Evolutionary conservation across 2,113 vertebrate genomes (phyloP).

Genomic region (Petromus typicus): DNA sequence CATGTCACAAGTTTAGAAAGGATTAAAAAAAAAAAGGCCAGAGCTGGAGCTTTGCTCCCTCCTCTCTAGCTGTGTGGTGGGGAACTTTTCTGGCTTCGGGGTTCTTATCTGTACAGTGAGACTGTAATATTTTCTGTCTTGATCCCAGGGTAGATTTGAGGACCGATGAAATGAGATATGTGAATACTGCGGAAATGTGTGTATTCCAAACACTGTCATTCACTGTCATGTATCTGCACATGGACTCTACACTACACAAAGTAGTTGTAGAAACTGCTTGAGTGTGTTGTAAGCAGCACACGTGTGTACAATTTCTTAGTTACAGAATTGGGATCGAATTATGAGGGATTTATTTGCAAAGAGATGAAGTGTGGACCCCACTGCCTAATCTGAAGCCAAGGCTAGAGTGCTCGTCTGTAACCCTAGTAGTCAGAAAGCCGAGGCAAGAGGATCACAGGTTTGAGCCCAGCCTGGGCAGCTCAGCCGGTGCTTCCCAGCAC

Average conservation of each 20-base stretch:
- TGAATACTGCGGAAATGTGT: not conserved
- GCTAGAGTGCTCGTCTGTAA: not conserved
- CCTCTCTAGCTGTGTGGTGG: not conserved
- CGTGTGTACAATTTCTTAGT: not conserved
- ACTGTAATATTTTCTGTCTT: not conserved
- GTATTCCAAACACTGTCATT: not conserved
- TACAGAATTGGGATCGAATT: not conserved
- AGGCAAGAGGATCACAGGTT: not conserved
- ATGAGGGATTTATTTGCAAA: not conserved
- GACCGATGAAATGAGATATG: not conserved
- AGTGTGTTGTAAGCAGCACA: not conserved
- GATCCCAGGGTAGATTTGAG: not conserved
- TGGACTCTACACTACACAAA: not conserved
- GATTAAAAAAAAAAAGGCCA: not conserved
- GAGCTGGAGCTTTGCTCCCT: not conserved
- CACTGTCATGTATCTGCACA: not conserved
- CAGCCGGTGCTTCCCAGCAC: not conserved
- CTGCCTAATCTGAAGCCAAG: not conserved
- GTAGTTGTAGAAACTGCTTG: not conserved
- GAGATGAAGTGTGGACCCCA: not conserved
- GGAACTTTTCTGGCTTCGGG: not conserved
- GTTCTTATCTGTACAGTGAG: constrained; percentile 6
- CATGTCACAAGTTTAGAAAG: not conserved
- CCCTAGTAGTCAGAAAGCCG: not conserved
- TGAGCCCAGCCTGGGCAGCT: not conserved